Percentiles rank a stretch among this genome's conserved stretches.
These are phyloP conservation scores for Cheilosia vernalis DNA, from an alignment of 2,888 invertebrate genomes.

Conservation along the genomic window DNA sequence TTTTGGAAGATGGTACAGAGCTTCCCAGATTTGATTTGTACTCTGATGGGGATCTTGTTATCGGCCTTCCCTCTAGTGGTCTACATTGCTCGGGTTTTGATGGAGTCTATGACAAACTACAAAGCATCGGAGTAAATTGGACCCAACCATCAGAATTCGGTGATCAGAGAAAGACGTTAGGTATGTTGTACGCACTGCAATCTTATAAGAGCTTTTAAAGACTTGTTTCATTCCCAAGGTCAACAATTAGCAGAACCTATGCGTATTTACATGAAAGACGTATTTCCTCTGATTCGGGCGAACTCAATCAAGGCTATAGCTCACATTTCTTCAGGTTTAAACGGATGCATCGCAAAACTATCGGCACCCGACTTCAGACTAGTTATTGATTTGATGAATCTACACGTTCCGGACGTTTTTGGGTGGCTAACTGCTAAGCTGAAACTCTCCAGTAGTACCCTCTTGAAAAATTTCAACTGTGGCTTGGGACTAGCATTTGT, in stretches of 20 bases:
- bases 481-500: conserved; percentile 95
- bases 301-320: conserved; percentile 92
- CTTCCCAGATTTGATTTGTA: conserved; percentile 89
- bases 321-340: conserved; percentile 96
- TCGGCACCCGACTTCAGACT: conserved; percentile 88
- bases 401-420: conserved; percentile 91
- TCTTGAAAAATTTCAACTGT: conserved; percentile 97
- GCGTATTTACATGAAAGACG: conserved; percentile 91
- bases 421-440: conserved; percentile 93
- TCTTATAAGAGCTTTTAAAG: neutral
- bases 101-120: conserved; percentile 91
- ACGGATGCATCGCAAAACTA: conserved; percentile 94
- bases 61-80: conserved; percentile 95
- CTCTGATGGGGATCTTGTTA: conserved; percentile 89
- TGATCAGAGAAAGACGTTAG: conserved; percentile 85
- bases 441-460: conserved; percentile 89
- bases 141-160: conserved; percentile 86
- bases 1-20: conserved; percentile 89
- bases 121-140: conserved; percentile 87
- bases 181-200: conserved; percentile 81
- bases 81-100: conserved; percentile 98
- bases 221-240: conserved; percentile 83
- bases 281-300: conserved; percentile 88
- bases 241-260: conserved; percentile 94
- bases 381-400: conserved; percentile 88